These are phyloP conservation scores for Gymnosoma rotundatum DNA, from an alignment of 2,888 invertebrate genomes.

Conservation along the genomic window DNA sequence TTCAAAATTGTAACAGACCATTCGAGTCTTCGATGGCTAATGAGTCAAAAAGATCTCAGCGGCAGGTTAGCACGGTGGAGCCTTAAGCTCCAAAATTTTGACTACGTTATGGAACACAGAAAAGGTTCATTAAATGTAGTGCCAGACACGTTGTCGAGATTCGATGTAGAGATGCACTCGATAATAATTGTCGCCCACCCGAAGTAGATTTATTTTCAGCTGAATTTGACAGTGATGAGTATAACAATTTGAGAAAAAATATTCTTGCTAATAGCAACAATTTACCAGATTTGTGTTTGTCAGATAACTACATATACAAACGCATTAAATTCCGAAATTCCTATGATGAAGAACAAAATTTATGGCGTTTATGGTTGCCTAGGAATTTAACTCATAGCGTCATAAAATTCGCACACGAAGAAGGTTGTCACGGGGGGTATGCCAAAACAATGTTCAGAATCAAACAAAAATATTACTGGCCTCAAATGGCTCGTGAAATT, in stretches of 20 bases:
- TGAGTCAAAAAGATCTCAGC: neutral
- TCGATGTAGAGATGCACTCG: constrained; percentile 32
- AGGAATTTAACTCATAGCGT: neutral
- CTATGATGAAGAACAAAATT: neutral
- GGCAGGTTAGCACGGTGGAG: neutral
- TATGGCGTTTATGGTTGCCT: constrained; percentile 37
- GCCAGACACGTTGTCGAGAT: constrained; percentile 10
- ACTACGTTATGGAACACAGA: no score
- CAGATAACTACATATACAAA: constrained; percentile 31
- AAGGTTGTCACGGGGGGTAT: constrained; percentile 11
- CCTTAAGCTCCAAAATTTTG: no score
- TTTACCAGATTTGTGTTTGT: constrained; percentile 25
- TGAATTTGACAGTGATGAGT: constrained; percentile 26
- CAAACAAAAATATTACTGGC: constrained; percentile 44
- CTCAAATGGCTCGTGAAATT: constrained; percentile 4
- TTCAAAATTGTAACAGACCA: constrained; percentile 33
- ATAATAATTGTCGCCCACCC: neutral
- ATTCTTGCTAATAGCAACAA: neutral
- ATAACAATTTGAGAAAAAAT: neutral
- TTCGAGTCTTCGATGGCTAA: no score
- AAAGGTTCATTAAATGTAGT: no score
- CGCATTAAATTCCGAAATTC: constrained; percentile 1
- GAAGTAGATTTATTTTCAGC: constrained; percentile 17
- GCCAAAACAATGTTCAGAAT: constrained; percentile 25
- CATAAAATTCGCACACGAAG: constrained; percentile 5